Evolutionary conservation across 1,140 invertebrate genomes (phyloP), one percentile per base, ranked within the genome.

Genomic region (Aradophagus sp.): DNA sequence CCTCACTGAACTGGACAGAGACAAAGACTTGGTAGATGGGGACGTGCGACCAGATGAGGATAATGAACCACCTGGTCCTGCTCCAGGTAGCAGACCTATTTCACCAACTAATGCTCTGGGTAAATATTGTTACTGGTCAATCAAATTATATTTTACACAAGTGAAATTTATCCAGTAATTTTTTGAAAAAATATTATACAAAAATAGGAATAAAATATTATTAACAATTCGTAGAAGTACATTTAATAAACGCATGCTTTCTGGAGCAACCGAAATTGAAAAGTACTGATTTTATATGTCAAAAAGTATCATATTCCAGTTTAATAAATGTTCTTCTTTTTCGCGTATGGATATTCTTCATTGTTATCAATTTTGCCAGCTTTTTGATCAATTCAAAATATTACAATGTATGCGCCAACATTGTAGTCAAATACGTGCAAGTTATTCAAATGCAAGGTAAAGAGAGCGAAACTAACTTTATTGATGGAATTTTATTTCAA

Each of bases 11-110:
- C 66, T 75, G 13, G 78, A 81, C 15, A 48, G 77, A 78, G 76
- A 76, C 32, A 83, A 84, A 53, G 84, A 84, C 42, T 56, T 82
- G 4, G 76, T 83, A 14, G 84, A 84, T 44, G 81, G 81, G 5
- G 83, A 84, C 16, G 75, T 76, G 5, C 66, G 83, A 17, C 66
- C 71, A 8, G 84, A 85, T 14, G 84, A 85, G 27, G 84, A 85
- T 36, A 84, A 86, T 67, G 85, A 86, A 75, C 84, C 84, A 31
- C 85, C 85, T 7, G 85, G 82, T 50, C 84, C 85, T 2, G 85
- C 84, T 26, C 85, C 85, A 0, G 73, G 79, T 50, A 86, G 84
- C 53, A 77, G 85, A 74, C 84, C 85, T 26, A 78, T 81, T 31
- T 86, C 85, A 11, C 84, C 84, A 10, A 73, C 73, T 20, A 80